Base-by-base conservation (phyloP, 2,888 invertebrate species). In the Lasioglossum calceatum region DNA sequence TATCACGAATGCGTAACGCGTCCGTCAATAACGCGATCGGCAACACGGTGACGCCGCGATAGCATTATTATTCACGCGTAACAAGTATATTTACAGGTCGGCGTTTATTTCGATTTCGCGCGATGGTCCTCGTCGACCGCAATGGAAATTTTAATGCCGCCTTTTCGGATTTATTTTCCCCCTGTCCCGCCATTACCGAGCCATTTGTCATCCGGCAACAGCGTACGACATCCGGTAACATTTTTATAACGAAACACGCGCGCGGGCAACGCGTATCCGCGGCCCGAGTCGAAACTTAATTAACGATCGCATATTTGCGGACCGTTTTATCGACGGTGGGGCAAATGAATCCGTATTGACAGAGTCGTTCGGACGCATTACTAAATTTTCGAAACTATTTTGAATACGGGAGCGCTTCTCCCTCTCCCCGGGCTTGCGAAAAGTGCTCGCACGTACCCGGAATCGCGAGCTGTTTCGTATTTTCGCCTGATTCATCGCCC, bases 321-420 rank as follows among this genome's bases (percentile, higher is more conserved):
- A 75, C 50, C 64, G 42, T 74, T 77, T 77, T 42, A 67, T 50
- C 74, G 50, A 54, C 23, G 54, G 23, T 23, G 23, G 54, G 23
- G 2, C 79, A 67, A 80, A 80, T 75, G 74, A 78, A 78, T 78
- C 39, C 72, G 50, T 83, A 83, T 81, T 76, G 87, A 86, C 82
- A 36, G 67, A 76, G 36, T 79, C 76, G 74, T 81, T 61, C 75
- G 71, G 36, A 78, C 58, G 76, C 80, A 81, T 87, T 79, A 86
- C 67, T 61, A 72, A 82, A 86, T 86, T 86, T 82, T 83, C 86
- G 73, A 61, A 78, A 81, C 83, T 86, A 86, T 81, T 87, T 81
- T 44, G 76, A 76, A 79, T 79, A 79, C 79, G 81, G 44, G 50
- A 82, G 76, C 64, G 76, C 23, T n/a, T 19, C 70, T 8, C 61